Base-by-base conservation (phyloP, 2,888 invertebrate species). In the Lasioglossum malachurum region DNA sequence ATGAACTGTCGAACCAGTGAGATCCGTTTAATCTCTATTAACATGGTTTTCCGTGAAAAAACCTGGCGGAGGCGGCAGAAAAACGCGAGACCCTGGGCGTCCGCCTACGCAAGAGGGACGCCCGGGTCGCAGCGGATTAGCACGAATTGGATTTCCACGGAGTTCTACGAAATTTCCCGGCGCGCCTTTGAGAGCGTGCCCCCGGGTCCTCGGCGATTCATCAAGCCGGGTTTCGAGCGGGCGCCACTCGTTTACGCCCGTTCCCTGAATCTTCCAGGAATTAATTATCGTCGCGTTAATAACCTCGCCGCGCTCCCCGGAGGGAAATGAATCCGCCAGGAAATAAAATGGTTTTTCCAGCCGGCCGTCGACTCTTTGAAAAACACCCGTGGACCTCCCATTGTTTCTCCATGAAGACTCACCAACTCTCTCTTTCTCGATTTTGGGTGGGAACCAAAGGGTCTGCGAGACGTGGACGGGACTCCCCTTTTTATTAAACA, bases 251-350 rank as follows among this genome's bases (percentile, higher is more conserved):
- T 77, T 77, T 46, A 12, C 53, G 31, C 69, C n/a, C 2, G 23
- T 67, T 27, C n/a, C 23, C 38, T 46, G 38, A 69, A 19, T 67
- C 27, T 44, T 23, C 19, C 41, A 44, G 53, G 69, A 71, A 78
- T 44, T 57, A 81, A 78, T 78, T 78, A 44, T 53, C 23, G 41
- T 19, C 69, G 69, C 44, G 78, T 71, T 78, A 78, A 78, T 44
- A 57, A 71, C 35, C 35, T 35, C 67, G 35, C 31, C 16, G 7
- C 44, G 78, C n/a, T n/a, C 73, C n/a, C n/a, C 14, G 10, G n/a
- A 19, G 35, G 19, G 19, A 27, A 27, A 74, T 57, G 12, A n/a
- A 74, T 35, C 64, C 27, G 60, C 60, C 16, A 10, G 35, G 38
- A 71, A 38, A 69, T 46, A 38, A 78, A 27, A 27, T n/a, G 46